phyloP scores from a whole-genome alignment of 2,113 vertebrate species.

The Columbina picui region DNA sequence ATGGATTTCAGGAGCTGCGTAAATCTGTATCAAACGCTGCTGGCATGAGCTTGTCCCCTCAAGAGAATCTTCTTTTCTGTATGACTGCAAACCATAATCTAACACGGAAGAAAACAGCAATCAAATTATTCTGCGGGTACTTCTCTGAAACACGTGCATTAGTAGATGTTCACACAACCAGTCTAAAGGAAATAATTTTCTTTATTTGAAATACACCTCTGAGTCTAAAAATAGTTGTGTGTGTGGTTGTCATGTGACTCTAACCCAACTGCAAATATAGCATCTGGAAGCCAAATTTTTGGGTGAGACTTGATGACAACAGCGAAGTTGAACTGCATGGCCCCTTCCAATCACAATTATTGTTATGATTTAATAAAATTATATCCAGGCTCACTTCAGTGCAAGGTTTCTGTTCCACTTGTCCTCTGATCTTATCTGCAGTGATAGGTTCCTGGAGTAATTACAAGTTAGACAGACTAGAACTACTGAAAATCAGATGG shows the following conservation, averaged over 20 bases:
- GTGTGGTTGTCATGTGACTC: background rate
- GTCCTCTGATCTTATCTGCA: background rate
- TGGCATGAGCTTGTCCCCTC: slow-evolving; percentile 72
- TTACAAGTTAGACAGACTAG: background rate
- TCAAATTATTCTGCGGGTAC: background rate
- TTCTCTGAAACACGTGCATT: background rate
- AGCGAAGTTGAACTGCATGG: background rate
- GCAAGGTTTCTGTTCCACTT: background rate
- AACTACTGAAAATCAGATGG: background rate
- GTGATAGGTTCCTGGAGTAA: background rate
- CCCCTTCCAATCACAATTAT: background rate
- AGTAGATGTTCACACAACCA: background rate
- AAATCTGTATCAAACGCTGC: slow-evolving; percentile 74
- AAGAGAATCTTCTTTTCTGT: slow-evolving; percentile 74
- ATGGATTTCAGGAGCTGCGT: slow-evolving; percentile 81
- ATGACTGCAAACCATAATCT: slow-evolving; percentile 85
- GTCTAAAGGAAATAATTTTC: background rate
- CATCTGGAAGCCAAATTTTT: background rate
- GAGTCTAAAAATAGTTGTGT: background rate
- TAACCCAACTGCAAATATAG: background rate
- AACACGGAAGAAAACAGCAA: slow-evolving; percentile 10
- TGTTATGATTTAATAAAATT: background rate
- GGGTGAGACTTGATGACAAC: background rate
- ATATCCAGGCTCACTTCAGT: background rate
- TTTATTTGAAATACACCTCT: background rate